Base-by-base conservation (phyloP, 1,140 invertebrate species). In the Nephotettix cincticeps region DNA sequence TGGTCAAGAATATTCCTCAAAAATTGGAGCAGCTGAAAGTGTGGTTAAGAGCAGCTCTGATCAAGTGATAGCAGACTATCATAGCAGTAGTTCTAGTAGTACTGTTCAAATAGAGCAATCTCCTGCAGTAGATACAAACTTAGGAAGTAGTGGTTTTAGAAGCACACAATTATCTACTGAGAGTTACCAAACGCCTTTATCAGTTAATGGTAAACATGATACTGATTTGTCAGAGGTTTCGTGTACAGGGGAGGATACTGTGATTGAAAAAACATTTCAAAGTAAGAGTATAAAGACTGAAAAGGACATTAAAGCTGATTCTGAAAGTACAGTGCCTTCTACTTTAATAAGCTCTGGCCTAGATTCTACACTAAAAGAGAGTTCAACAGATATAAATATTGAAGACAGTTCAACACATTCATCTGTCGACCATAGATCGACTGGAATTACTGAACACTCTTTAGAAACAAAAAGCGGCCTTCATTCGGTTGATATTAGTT, bases 251-350 rank as follows among this genome's bases (percentile, higher is more conserved):
- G 32, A 36, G 21, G 47, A 51, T n/a, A 23, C 47, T 61, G 21
- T 61, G 56, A 28, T 61, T 61, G 56, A 61, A 23, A 61, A 28
- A 6, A 1, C 56, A 61, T 27, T 61, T 27, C 23, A 25, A 27
- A 27, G 25, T 61, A 61, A 61, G 56, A 23, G 23, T 61, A 61
- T 61, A 21, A 29, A 61, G 56, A 61, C 56, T 61, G 27, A 25
- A 61, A 23, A 27, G 27, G 56, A 11, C n/a, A 28, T 61, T 61
- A 61, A 61, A 28, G 4, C 9, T 61, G 56, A 61, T 13, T 61
- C 27, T 27, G 27, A 25, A 27, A 27, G 56, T 61, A 27, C 9
- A 27, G 56, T 61, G 56, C 56, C 56, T 61, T 61, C 56, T 61
- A 61, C 2, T 27, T 14, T 27, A 21, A 23, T 61, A 27, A 28